phyloP scores from a whole-genome alignment of 2,797 vertebrate genomes.

The Sebastes aleutianus region DNA sequence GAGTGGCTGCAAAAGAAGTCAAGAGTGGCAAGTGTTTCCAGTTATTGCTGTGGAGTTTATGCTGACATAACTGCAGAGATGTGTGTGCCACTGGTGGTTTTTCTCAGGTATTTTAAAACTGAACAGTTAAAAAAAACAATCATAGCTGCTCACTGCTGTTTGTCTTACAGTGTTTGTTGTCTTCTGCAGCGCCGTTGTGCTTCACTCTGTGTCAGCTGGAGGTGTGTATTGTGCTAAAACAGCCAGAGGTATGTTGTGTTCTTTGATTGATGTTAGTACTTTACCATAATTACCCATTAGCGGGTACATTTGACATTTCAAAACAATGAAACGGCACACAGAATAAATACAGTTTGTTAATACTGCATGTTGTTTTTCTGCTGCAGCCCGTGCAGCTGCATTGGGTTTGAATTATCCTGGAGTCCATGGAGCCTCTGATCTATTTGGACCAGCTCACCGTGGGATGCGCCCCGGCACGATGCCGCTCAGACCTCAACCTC shows the following conservation, averaged over 20 bases:
- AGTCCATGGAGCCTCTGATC: slow-evolving; percentile 40
- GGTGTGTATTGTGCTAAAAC: slow-evolving; percentile 72
- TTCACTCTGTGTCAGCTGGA: slow-evolving; percentile 65
- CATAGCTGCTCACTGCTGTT: background rate
- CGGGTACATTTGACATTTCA: slow-evolving; percentile 20
- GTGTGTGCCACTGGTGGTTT: slow-evolving; percentile 22
- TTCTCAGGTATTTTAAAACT: slow-evolving; percentile 57
- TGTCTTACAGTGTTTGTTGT: slow-evolving; percentile 30
- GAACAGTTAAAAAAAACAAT: slow-evolving; percentile 4
- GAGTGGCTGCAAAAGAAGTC: slow-evolving; percentile 39
- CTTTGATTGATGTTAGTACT: slow-evolving; percentile 14
- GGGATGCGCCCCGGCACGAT: background rate
- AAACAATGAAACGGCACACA: background rate
- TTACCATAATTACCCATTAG: slow-evolving; percentile 41
- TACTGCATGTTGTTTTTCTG: background rate
- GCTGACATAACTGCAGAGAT: slow-evolving; percentile 40
- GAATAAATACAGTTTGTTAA: background rate
- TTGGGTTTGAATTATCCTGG: slow-evolving; percentile 65
- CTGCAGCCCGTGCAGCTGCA: slow-evolving; percentile 60
- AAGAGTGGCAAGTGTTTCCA: slow-evolving; percentile 16
- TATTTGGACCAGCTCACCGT: slow-evolving; percentile 6
- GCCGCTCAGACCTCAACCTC: background rate
- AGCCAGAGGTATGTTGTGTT: slow-evolving; percentile 66
- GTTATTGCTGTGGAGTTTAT: slow-evolving; percentile 12
- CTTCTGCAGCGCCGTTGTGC: slow-evolving; percentile 44